phyloP scores from a whole-genome alignment of 2,797 vertebrate genomes.

The Dromococcyx pavoninus region DNA sequence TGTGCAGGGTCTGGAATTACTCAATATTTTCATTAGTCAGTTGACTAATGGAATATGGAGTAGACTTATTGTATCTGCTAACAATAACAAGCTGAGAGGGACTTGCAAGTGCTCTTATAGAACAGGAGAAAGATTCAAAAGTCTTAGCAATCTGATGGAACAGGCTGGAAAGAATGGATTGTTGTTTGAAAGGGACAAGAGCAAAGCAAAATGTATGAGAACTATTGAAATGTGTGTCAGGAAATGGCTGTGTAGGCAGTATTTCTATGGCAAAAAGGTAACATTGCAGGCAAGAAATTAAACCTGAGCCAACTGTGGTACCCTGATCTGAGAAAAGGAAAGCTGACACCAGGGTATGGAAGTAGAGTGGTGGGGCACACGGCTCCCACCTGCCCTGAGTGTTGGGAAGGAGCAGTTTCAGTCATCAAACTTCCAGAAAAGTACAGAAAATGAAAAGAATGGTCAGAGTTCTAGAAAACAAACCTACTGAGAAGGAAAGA shows the following conservation, averaged over 20 bases:
- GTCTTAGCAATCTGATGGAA: background rate
- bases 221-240: background rate
- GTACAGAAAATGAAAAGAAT: background rate
- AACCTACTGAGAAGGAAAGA: background rate
- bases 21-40: slow-evolving; percentile 28
- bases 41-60: background rate
- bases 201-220: background rate
- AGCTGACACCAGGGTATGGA: background rate
- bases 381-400: background rate
- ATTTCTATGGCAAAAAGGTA: background rate
- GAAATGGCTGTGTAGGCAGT: background rate
- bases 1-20: background rate
- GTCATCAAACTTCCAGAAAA: background rate
- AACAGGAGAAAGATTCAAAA: background rate
- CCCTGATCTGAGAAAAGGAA: background rate
- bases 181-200: background rate
- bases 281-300: background rate
- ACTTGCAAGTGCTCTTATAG: slow-evolving; percentile 8
- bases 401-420: background rate
- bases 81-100: background rate
- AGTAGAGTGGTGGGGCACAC: background rate
- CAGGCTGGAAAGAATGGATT: background rate
- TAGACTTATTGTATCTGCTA: background rate
- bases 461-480: background rate
- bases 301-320: background rate